Evolutionary conservation across 2,888 invertebrate genomes (phyloP).

Genomic region (Tenthredo distinguenda): DNA sequence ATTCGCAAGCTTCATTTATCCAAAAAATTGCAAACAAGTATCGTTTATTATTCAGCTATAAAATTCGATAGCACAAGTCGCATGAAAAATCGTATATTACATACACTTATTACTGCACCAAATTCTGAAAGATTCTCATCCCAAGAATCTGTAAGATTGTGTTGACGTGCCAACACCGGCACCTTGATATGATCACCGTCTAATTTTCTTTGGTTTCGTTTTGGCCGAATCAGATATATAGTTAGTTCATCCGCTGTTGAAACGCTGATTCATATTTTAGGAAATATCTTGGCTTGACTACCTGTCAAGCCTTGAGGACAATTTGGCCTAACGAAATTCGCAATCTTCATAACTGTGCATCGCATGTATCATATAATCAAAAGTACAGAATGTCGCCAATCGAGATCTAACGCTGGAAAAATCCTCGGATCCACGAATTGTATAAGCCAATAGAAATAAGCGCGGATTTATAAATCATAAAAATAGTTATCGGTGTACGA

Average conservation of each 20-base stretch:
- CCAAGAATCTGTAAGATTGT: neutral
- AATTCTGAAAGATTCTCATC: neutral
- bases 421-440: neutral
- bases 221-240: neutral
- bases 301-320: conserved; percentile 23
- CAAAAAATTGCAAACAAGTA: neutral
- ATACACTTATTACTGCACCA: neutral
- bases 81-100: neutral
- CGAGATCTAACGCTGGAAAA: neutral
- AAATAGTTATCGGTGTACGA: conserved; percentile 35
- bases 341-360: neutral
- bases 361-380: neutral
- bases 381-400: neutral
- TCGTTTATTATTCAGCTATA: neutral
- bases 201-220: neutral
- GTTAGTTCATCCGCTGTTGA: conserved; percentile 40
- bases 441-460: neutral
- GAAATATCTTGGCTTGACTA: conserved; percentile 34
- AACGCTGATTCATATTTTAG: conserved; percentile 36
- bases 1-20: neutral
- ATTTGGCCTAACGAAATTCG: neutral
- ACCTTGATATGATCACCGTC: neutral
- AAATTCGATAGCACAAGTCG: neutral
- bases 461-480: conserved; percentile 27
- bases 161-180: neutral